These are phyloP conservation scores for Hydrochoerus hydrochaeris DNA, from an alignment of 2,113 vertebrate genomes.

Conservation along the genomic window DNA sequence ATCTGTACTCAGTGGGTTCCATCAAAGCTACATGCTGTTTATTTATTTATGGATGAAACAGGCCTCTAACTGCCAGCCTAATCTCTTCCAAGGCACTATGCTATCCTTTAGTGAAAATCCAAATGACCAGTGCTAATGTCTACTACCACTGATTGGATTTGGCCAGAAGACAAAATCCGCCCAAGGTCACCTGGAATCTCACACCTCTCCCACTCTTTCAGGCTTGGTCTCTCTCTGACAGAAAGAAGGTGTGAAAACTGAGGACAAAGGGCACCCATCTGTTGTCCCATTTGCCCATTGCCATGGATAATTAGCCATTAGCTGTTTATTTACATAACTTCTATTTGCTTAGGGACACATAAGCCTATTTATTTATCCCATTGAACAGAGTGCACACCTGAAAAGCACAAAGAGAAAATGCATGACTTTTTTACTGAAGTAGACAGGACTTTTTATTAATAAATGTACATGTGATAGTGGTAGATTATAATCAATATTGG, in stretches of 20 bases:
- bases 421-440: conserved; percentile 42
- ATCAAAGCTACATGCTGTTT: background rate
- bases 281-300: conserved; percentile 7
- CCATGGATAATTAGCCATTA: conserved; percentile 73
- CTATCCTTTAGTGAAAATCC: conserved; percentile 36
- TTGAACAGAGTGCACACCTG: conserved; percentile 39
- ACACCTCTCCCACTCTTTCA: background rate
- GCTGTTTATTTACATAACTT: conserved; percentile 74
- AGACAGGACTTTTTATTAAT: conserved; percentile 66
- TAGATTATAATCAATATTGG: conserved; percentile 61
- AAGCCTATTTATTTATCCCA: conserved; percentile 65
- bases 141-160: background rate
- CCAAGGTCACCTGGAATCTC: background rate
- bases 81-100: background rate
- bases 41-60: background rate
- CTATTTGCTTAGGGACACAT: conserved; percentile 54
- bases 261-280: background rate
- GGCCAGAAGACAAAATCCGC: background rate
- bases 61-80: background rate
- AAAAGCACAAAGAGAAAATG: conserved; percentile 51
- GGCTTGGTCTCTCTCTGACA: background rate
- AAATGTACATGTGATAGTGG: conserved; percentile 62
- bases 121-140: background rate
- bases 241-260: background rate
- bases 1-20: background rate